phyloP scores from a whole-genome alignment of 2,113 vertebrate genomes.

The Nothoprocta perdicaria region DNA sequence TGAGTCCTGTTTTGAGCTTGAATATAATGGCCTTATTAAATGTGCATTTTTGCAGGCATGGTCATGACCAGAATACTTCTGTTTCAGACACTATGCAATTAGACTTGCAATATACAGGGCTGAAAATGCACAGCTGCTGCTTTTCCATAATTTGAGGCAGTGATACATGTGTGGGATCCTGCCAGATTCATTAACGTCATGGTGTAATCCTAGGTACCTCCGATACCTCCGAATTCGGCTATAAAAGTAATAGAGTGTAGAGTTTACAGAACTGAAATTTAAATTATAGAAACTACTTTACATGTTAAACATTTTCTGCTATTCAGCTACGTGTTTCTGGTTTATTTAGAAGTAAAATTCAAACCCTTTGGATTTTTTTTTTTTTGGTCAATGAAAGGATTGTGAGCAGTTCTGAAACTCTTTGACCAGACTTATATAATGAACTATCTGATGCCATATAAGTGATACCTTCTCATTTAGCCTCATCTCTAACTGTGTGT shows the following conservation, averaged over 20 bases:
- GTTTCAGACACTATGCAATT: slow-evolving; percentile 26
- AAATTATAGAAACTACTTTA: not conserved
- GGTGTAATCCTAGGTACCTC: not conserved
- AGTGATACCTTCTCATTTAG: not conserved
- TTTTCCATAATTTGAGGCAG: not conserved
- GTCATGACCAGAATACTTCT: slow-evolving; percentile 43
- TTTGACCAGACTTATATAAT: not conserved
- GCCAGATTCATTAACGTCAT: not conserved
- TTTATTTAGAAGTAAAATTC: not conserved
- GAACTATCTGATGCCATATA: slow-evolving; percentile 37
- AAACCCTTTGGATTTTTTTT: not conserved
- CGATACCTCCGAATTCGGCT: slow-evolving; percentile 25
- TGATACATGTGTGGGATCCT: not conserved
- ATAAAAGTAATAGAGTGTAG: not conserved
- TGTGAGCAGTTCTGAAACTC: slow-evolving; percentile 24
- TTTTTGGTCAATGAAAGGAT: slow-evolving; percentile 1
- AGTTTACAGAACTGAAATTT: not conserved
- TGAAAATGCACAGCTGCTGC: not conserved
- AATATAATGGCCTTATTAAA: slow-evolving; percentile 47
- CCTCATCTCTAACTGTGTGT: slow-evolving; percentile 4
- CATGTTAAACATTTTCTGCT: not conserved
- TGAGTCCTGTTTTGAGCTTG: not conserved
- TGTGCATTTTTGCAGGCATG: slow-evolving; percentile 21
- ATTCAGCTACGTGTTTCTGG: not conserved
- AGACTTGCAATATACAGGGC: not conserved